Base-by-base conservation (phyloP, 1,140 invertebrate species). In the Drosophila nikananu region DNA sequence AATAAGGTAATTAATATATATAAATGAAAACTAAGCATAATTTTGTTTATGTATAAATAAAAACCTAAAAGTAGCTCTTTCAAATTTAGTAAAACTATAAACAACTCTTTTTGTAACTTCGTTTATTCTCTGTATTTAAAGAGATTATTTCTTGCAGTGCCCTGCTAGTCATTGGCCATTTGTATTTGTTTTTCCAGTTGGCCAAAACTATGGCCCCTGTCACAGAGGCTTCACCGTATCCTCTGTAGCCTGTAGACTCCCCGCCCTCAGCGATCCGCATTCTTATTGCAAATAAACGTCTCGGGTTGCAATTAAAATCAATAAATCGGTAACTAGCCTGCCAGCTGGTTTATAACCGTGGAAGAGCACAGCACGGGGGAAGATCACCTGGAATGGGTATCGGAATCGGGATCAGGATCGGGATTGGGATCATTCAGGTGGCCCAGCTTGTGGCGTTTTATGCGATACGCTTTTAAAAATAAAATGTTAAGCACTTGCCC, bases 261-360 rank as follows among this genome's bases (percentile, higher is more conserved):
- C 67, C 41, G 78, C 77, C 77, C 83, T 83, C 80, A 72, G 72
- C 68, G 54, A 25, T n/a, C 35, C 54, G 70, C 84, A 89, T 87
- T 89, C 84, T 86, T 90, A 81, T 73, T 74, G 86, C 81, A 77
- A 86, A 89, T 89, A 89, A 89, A 90, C 75, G 86, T 89, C 86
- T 89, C 86, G 72, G 71, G 57, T 89, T 89, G 86, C 86, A 89
- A 89, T 89, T 89, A 89, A 89, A 89, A 90, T 89, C 86, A 89
- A 89, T 89, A 89, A 89, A 89, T 89, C 78, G 86, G 86, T 72
- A 89, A 89, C 84, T 86, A 90, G 86, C 86, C 86, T 90, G 86
- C 81, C 82, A 89, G 86, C 86, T 89, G 84, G 86, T 89, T 89
- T 89, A 89, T 84, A 84, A 84, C 84, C 86, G 66, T 79, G 80